These are phyloP conservation scores for Poecilobothrus nobilitatus DNA, from an alignment of 2,888 invertebrate species.

Conservation along the genomic window DNA sequence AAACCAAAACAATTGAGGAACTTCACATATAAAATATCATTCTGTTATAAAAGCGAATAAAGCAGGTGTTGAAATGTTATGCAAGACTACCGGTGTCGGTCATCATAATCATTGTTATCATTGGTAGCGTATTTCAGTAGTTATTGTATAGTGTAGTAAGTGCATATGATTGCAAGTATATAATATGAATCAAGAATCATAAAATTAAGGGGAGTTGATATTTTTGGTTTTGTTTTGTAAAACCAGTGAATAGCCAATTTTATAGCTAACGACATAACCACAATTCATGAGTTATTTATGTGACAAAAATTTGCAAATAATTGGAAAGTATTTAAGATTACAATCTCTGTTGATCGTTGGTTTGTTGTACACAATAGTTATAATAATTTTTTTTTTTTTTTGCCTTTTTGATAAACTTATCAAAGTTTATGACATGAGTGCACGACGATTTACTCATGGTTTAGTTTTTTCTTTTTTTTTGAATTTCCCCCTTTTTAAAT, in stretches of 20 bases:
- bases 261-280: no score
- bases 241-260: no score
- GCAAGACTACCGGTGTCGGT: not conserved
- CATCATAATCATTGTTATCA: not conserved
- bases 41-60: not conserved
- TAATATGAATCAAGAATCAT: no score
- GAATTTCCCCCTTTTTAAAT: not conserved
- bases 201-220: no score
- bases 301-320: slow-evolving; percentile 11
- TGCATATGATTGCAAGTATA: no score
- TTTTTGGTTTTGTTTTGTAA: no score
- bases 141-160: no score
- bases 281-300: slow-evolving; percentile 7
- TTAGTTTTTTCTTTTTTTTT: not conserved
- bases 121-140: not conserved
- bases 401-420: not conserved
- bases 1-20: not conserved
- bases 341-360: not conserved
- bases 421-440: slow-evolving; percentile 6
- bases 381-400: not conserved
- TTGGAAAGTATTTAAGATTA: slow-evolving; percentile 5
- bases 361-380: no score
- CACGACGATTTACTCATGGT: not conserved
- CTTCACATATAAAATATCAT: no score
- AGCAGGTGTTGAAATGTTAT: slow-evolving; percentile 3